Conservation (phyloP, 2,113 vertebrate genomes). For the Oostethus manadensis region DNA sequence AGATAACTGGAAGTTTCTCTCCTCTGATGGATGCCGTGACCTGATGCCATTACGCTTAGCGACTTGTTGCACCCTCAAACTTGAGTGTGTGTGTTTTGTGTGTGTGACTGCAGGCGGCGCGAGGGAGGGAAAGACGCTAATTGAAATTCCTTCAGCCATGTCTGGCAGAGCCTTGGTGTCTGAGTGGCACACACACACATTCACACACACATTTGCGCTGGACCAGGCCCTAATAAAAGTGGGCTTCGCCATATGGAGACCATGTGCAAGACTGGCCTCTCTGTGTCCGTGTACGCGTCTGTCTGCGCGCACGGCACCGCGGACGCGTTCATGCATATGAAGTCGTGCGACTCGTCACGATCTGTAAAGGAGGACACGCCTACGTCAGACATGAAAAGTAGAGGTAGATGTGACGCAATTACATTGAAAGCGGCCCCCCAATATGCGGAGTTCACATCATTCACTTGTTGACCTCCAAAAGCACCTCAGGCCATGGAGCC, state of each 20-base stretch:
- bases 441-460: conserved; percentile 2
- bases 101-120: conserved; percentile 41
- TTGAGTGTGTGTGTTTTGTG: conserved; percentile 8
- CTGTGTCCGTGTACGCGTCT: conserved; percentile 36
- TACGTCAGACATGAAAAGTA: conserved; percentile 9
- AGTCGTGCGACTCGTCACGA: conserved; percentile 17
- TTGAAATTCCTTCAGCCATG: conserved; percentile 77
- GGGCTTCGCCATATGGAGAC: conserved; percentile 73
- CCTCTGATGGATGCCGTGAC: conserved; percentile 43
- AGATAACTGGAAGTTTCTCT: background rate
- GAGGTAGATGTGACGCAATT: background rate
- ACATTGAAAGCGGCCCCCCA: too few species aligned
- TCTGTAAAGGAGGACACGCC: background rate
- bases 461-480: conserved; percentile 47
- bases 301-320: conserved; percentile 38
- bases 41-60: conserved; percentile 44
- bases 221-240: conserved; percentile 71
- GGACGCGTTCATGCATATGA: conserved; percentile 37
- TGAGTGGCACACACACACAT: conserved; percentile 58
- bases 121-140: conserved; percentile 66
- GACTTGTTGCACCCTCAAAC: conserved; percentile 49
- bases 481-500: conserved; percentile 29
- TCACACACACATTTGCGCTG: conserved; percentile 43
- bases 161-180: conserved; percentile 70
- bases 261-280: conserved; percentile 69